A percentile compares a stretch with the other conserved stretches of the same genome.
phyloP scores from a whole-genome alignment of 2,888 invertebrate species.

The Drosophila eohydei region DNA sequence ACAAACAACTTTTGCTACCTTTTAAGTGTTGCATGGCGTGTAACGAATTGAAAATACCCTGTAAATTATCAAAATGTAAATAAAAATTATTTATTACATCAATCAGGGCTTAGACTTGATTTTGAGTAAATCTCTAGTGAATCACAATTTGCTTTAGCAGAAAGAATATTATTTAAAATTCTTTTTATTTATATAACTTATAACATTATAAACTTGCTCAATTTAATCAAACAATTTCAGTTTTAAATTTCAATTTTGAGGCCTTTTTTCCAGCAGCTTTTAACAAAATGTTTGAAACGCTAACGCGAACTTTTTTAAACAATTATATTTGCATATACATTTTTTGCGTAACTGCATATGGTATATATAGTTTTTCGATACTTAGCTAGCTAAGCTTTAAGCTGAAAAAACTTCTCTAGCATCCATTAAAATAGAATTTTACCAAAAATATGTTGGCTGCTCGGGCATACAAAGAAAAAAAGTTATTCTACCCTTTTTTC shows the following conservation, averaged over 20 bases:
- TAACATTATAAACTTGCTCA: background rate
- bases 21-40: background rate
- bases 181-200: background rate
- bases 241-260: background rate
- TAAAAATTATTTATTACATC: background rate
- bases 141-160: background rate
- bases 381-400: slow-evolving; percentile 19
- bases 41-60: slow-evolving; percentile 27
- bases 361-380: slow-evolving; percentile 12
- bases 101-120: background rate
- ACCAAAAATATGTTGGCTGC: slow-evolving; percentile 32
- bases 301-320: background rate
- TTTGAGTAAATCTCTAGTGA: background rate
- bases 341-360: slow-evolving; percentile 1
- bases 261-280: background rate
- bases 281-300: background rate
- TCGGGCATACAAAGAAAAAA: slow-evolving; percentile 16
- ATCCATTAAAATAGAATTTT: slow-evolving; percentile 44
- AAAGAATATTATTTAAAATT: background rate
- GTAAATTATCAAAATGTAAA: background rate
- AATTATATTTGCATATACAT: slow-evolving; percentile 3
- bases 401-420: slow-evolving; percentile 20
- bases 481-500: slow-evolving; percentile 44
- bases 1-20: slow-evolving; percentile 24
- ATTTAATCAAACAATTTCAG: background rate